These are phyloP conservation scores for Pristiophorus japonicus DNA, from an alignment of 2,113 vertebrate species.

Conservation along the genomic window DNA sequence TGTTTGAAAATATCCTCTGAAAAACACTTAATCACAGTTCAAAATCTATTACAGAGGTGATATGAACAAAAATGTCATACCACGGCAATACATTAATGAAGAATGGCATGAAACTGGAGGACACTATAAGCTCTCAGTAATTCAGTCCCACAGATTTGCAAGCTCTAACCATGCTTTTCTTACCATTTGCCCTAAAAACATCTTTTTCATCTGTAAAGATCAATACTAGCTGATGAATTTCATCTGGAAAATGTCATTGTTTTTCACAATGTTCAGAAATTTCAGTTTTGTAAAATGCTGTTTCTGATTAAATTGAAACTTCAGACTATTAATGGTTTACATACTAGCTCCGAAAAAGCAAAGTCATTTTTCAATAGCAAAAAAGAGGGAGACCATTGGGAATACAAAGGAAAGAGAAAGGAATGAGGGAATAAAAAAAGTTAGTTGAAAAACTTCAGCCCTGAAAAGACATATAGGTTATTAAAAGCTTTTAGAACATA, in stretches of 20 bases:
- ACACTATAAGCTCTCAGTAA: neutral
- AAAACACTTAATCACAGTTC: neutral
- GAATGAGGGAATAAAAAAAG: slow-evolving; percentile 29
- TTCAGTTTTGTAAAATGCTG: slow-evolving; percentile 29
- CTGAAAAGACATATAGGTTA: slow-evolving; percentile 16
- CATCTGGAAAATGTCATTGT: slow-evolving; percentile 36
- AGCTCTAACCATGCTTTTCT: neutral
- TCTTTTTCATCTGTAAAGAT: slow-evolving; percentile 28
- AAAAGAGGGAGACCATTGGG: slow-evolving; percentile 27
- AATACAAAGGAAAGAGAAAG: slow-evolving; percentile 35
- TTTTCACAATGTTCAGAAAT: slow-evolving; percentile 25
- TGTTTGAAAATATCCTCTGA: slow-evolving; percentile 2
- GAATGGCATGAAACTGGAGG: neutral
- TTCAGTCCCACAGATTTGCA: neutral
- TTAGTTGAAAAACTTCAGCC: slow-evolving; percentile 21
- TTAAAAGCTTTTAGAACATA: slow-evolving; percentile 15
- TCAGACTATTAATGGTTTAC: slow-evolving; percentile 38
- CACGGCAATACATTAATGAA: neutral
- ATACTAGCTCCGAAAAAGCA: slow-evolving; percentile 34
- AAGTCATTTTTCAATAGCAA: slow-evolving; percentile 37
- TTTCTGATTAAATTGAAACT: slow-evolving; percentile 37
- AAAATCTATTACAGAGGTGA: neutral
- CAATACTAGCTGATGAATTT: slow-evolving; percentile 29
- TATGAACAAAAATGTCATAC: neutral
- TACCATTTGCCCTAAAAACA: slow-evolving; percentile 17